Evolutionary conservation across 2,113 vertebrate genomes (phyloP).

Genomic region (Planiliza haematocheilus): DNA sequence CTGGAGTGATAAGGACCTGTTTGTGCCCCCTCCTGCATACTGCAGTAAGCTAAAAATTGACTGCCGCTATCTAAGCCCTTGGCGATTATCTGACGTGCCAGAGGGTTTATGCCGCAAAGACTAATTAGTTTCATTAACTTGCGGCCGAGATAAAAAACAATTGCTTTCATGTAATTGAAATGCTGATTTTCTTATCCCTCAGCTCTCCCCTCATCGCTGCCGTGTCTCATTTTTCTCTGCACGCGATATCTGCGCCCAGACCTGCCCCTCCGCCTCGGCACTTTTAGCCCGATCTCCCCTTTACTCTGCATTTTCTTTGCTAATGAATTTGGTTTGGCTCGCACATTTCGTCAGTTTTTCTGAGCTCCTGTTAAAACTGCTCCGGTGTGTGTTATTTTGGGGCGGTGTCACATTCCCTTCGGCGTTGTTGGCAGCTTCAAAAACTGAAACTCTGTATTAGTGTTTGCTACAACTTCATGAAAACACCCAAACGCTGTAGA

Average conservation of each 20-base stretch:
- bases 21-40: conserved; percentile 56
- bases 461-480: background rate
- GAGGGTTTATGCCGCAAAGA: conserved; percentile 81
- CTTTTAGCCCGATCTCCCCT: conserved; percentile 17
- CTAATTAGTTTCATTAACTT: conserved; percentile 88
- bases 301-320: conserved; percentile 33
- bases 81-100: conserved; percentile 81
- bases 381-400: conserved; percentile 24
- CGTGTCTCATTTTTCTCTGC: conserved; percentile 39
- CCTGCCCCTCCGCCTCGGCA: conserved; percentile 12
- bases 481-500: background rate
- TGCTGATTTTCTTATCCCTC: conserved; percentile 73
- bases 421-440: background rate
- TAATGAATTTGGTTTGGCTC: conserved; percentile 51
- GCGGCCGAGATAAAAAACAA: conserved; percentile 84
- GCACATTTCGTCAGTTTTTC: conserved; percentile 34
- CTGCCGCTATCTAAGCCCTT: conserved; percentile 79
- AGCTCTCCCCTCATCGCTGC: conserved; percentile 32
- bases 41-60: conserved; percentile 79
- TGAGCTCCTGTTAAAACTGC: conserved; percentile 10
- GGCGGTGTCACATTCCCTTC: conserved; percentile 21
- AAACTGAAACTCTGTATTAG: conserved; percentile 6
- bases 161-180: conserved; percentile 85
- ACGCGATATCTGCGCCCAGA: conserved; percentile 18
- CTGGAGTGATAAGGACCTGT: conserved; percentile 69